Base-by-base conservation (phyloP, 1,140 invertebrate genomes). In the Drosophila novamexicana region DNA sequence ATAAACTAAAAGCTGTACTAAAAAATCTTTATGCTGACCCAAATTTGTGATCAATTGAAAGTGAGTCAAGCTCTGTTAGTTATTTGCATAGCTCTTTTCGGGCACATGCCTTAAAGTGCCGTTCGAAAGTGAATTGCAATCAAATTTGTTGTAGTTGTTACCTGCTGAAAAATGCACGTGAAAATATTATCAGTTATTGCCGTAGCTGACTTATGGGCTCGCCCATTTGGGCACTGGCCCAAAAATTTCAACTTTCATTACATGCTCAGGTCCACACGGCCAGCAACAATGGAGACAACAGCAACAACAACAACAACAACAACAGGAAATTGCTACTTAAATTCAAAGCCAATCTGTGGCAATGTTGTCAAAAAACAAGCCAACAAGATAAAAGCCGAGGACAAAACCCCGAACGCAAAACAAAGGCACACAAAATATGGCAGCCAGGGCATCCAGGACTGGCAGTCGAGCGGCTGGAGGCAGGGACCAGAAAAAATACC, bases 271-370 rank as follows among this genome's bases (percentile, higher is more conserved):
- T 56, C 61, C 8, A 54, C 32, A 65, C 39, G 52, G 65, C 32
- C 61, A 69, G 47, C 45, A 77, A 66, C 63, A 37, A 54, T 53
- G 14, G 50, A 9, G 37, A 39, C 37, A 64, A 22, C 18, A 37
- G n/a, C 34, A 7, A 44, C 63, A 65, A 47, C 59, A 61, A 61
- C 63, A 65, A 47, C 59, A 61, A 61, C 65, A 66, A 75, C 64
- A 63, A 75, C 77, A 79, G 83, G 82, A 79, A 86, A 88, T 86
- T 86, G 82, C 79, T 88, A 86, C 82, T 86, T 88, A 86, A 82
- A 86, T 82, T 79, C 83, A 88, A 88, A 86, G 82, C 82, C 82
- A 86, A 82, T 88, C 79, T 86, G 67, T 59, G 65, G 57, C 66
- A 77, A 81, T 79, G 64, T 78, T 68, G 74, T 53, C 61, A 81